These are phyloP conservation scores for Ovibos moschatus DNA, from an alignment of 2,113 vertebrate genomes.

Conservation along the genomic window DNA sequence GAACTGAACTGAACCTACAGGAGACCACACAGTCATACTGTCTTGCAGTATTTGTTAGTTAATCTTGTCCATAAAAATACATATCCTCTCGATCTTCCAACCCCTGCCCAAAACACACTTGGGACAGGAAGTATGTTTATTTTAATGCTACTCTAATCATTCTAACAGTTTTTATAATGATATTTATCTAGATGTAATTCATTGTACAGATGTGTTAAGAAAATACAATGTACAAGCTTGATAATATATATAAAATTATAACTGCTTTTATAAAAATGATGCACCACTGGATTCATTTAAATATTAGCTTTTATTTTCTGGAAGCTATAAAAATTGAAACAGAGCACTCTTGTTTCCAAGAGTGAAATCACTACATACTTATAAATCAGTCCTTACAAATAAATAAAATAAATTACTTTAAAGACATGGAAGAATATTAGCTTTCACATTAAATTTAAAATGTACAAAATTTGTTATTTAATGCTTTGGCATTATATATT, in stretches of 20 bases:
- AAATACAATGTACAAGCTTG: background rate
- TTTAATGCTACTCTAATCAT: constrained; percentile 24
- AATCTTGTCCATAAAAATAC: background rate
- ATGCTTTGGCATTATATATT: background rate
- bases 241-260: constrained; percentile 22
- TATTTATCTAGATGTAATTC: constrained; percentile 16
- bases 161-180: background rate
- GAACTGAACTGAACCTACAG: background rate
- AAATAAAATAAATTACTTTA: constrained; percentile 43
- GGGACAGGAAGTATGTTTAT: background rate
- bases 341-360: background rate
- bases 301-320: constrained; percentile 30
- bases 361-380: constrained; percentile 4
- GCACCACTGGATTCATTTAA: background rate
- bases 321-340: constrained; percentile 48
- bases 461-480: background rate
- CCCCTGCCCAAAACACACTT: background rate
- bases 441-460: constrained; percentile 14
- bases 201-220: background rate
- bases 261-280: constrained; percentile 40
- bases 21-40: background rate
- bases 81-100: background rate
- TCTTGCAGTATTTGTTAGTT: constrained; percentile 2
- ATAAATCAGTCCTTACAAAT: constrained; percentile 41
- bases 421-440: constrained; percentile 34